Evolutionary conservation across 1,140 invertebrate genomes (phyloP).

Genomic region (Argopecten irradians): DNA sequence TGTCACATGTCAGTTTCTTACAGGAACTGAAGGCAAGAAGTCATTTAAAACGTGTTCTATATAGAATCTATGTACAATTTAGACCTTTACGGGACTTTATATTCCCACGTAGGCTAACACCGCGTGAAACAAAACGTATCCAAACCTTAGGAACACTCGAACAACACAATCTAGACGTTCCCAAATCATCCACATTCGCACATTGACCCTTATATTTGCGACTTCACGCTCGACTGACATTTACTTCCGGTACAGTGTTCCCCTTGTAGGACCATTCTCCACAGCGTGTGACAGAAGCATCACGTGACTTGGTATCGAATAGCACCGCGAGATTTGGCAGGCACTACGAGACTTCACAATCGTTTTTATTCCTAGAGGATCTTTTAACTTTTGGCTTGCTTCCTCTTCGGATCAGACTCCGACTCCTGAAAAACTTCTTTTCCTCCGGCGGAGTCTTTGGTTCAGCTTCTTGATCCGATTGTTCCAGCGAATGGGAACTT

Average conservation of each 20-base stretch:
- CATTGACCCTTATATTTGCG: neutral
- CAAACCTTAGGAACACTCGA: neutral
- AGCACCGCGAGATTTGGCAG: neutral
- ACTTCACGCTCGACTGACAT: no score
- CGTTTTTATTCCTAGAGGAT: constrained; percentile 58
- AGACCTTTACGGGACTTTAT: neutral
- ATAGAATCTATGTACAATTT: neutral
- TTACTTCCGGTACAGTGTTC: no score
- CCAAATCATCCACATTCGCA: neutral
- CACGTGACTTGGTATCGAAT: neutral
- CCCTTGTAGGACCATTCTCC: neutral
- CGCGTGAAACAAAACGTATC: neutral
- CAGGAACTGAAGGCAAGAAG: neutral
- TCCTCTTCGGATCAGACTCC: constrained; percentile 69
- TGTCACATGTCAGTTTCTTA: neutral
- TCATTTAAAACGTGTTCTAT: no score
- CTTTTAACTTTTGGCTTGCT: constrained; percentile 69
- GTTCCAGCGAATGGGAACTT: constrained; percentile 66
- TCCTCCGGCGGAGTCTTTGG: constrained; percentile 54
- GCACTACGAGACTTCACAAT: constrained; percentile 66
- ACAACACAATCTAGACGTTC: neutral
- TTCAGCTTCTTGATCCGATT: constrained; percentile 48
- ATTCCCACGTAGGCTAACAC: neutral
- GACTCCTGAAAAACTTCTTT: constrained; percentile 66
- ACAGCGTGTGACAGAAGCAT: neutral